Percentiles rank a stretch among this genome's conserved stretches.
Conservation (phyloP, 2,888 invertebrate genomes). For the Lepidochrysops patricia region DNA sequence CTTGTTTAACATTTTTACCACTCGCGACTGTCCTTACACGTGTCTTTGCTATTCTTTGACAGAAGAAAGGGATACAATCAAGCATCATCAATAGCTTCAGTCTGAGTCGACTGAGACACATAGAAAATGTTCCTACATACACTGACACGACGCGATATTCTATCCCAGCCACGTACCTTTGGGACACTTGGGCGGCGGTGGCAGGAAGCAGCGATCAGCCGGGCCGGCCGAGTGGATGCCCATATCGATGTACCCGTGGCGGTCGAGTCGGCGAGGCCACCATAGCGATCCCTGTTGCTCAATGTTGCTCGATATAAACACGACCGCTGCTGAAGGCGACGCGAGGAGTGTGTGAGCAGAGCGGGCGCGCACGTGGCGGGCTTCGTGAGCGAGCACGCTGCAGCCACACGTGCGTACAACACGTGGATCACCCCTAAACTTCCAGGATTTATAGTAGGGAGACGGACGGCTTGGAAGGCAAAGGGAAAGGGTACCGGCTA, state of each 20-base stretch:
- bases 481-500: too few relatives aligned
- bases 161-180: constrained; percentile 24
- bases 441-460: too few relatives aligned
- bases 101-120: too few relatives aligned
- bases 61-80: too few relatives aligned
- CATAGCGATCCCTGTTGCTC: constrained; percentile 27
- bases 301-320: constrained; percentile 38
- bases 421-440: constrained; percentile 31
- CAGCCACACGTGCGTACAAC: constrained; percentile 41
- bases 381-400: constrained; percentile 55
- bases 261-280: constrained; percentile 53
- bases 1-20: too few relatives aligned
- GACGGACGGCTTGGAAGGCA: neutral
- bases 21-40: too few relatives aligned
- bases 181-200: constrained; percentile 23
- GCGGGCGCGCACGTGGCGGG: constrained; percentile 36
- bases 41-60: too few relatives aligned
- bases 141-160: too few relatives aligned
- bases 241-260: constrained; percentile 75
- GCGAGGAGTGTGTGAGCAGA: constrained; percentile 61
- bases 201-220: constrained; percentile 27
- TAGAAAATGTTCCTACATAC: too few relatives aligned
- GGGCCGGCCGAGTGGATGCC: constrained; percentile 36
- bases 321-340: constrained; percentile 56
- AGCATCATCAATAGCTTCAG: too few relatives aligned